These are phyloP conservation scores for Tenthredo mesomela DNA, from an alignment of 2,888 invertebrate genomes.

Conservation along the genomic window DNA sequence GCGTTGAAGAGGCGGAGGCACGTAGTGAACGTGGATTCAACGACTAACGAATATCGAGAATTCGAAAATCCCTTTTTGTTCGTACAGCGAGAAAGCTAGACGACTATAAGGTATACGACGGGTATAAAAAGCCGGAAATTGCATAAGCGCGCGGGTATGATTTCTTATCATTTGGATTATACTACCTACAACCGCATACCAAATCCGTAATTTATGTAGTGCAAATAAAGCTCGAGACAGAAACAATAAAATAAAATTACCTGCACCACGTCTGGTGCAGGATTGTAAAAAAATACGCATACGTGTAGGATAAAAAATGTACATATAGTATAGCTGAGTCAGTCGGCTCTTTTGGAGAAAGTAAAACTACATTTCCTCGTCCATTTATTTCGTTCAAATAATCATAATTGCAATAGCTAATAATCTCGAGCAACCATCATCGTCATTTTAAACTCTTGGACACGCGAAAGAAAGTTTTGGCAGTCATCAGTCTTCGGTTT, in stretches of 20 bases:
- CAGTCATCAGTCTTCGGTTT: constrained; percentile 15
- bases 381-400: constrained; percentile 34
- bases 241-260: background rate
- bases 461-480: constrained; percentile 43
- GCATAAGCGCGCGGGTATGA: background rate
- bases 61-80: constrained; percentile 24
- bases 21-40: background rate
- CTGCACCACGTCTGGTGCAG: background rate
- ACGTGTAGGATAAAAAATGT: background rate
- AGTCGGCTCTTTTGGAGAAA: constrained; percentile 23
- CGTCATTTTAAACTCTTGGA: background rate
- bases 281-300: background rate
- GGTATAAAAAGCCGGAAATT: constrained; percentile 1
- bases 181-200: constrained; percentile 4
- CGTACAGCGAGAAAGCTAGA: constrained; percentile 1
- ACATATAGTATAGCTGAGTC: background rate
- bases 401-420: constrained; percentile 44
- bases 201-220: background rate
- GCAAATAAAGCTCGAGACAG: background rate
- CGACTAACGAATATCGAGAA: background rate
- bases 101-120: background rate
- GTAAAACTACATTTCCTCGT: background rate
- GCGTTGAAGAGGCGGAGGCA: background rate
- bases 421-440: constrained; percentile 16
- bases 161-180: constrained; percentile 20